Percentiles rank a stretch among this genome's conserved stretches.
Conservation (phyloP, 2,888 invertebrate species). For the Lasius platythorax region DNA sequence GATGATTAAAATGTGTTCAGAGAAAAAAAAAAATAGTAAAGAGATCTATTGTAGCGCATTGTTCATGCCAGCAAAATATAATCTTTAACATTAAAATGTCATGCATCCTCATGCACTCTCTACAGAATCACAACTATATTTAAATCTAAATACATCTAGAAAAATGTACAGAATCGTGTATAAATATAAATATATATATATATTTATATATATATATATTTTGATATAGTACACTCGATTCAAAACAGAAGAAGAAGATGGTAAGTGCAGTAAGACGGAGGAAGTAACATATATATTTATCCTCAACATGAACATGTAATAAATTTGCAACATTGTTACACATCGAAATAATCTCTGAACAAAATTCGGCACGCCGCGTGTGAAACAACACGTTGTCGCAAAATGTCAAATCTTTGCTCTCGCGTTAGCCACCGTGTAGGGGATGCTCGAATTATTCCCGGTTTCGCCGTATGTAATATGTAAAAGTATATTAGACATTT, state of each 20-base stretch:
- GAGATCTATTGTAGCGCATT: conserved; percentile 81
- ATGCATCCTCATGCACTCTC: conserved; percentile 83
- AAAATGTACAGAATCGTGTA: conserved; percentile 62
- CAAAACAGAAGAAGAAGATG: conserved; percentile 50
- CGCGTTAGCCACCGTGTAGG: too few species aligned
- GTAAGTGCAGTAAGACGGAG: conserved; percentile 61
- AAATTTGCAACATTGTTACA: conserved; percentile 18
- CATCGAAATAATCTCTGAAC: conserved; percentile 67
- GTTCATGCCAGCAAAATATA: conserved; percentile 83
- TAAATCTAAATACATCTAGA: conserved; percentile 62
- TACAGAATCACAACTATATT: conserved; percentile 78
- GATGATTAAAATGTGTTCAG: conserved; percentile 63
- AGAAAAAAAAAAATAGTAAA: conserved; percentile 64
- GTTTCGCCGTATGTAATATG: too few species aligned
- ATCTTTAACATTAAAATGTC: conserved; percentile 79
- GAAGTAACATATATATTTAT: conserved; percentile 38
- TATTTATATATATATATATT: conserved; percentile 45
- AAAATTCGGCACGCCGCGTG: conserved; percentile 61
- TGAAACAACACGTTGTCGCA: neutral
- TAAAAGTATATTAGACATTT: too few species aligned
- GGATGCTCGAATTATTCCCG: too few species aligned
- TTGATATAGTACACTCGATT: conserved; percentile 51
- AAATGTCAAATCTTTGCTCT: too few species aligned
- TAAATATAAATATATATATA: conserved; percentile 47
- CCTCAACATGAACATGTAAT: conserved; percentile 47